Percentiles rank a stretch among this genome's conserved stretches.
Conservation (phyloP, 2,797 vertebrate species). For the Gallinago solitaria region DNA sequence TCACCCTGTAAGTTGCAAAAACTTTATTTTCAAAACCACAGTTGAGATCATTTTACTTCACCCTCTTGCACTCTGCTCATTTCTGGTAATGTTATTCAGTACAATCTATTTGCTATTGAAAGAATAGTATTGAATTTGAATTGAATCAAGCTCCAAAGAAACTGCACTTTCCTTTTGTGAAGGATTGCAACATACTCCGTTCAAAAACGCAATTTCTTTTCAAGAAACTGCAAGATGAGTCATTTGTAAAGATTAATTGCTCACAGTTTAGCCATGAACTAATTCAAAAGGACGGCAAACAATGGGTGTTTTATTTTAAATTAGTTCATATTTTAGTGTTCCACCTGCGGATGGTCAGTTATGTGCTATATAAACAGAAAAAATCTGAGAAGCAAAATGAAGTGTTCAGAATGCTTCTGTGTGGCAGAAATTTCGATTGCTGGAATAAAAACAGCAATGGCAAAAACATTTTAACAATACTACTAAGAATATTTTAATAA, state of each 20-base stretch:
- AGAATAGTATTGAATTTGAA: not conserved
- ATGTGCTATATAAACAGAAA: not conserved
- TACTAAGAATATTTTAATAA: not conserved
- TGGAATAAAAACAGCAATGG: not conserved
- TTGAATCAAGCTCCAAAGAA: not conserved
- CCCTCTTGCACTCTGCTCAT: not conserved
- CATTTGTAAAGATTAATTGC: not conserved
- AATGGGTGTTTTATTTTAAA: not conserved
- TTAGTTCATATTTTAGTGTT: not conserved
- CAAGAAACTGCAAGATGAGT: not conserved
- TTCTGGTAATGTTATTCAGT: not conserved
- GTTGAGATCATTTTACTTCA: not conserved
- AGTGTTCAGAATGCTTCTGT: not conserved
- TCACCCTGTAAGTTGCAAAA: not conserved
- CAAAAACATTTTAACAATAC: not conserved
- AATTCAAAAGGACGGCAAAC: not conserved
- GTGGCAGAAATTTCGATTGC: not conserved
- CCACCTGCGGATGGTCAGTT: not conserved
- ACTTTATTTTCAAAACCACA: not conserved
- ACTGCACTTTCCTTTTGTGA: not conserved
- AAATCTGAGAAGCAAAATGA: not conserved
- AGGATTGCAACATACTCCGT: not conserved
- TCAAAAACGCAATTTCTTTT: conserved; percentile 10
- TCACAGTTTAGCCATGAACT: not conserved
- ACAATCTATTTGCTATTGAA: not conserved